Conservation (phyloP, 2,888 invertebrate genomes). For the Dinocampus coccinellae region DNA sequence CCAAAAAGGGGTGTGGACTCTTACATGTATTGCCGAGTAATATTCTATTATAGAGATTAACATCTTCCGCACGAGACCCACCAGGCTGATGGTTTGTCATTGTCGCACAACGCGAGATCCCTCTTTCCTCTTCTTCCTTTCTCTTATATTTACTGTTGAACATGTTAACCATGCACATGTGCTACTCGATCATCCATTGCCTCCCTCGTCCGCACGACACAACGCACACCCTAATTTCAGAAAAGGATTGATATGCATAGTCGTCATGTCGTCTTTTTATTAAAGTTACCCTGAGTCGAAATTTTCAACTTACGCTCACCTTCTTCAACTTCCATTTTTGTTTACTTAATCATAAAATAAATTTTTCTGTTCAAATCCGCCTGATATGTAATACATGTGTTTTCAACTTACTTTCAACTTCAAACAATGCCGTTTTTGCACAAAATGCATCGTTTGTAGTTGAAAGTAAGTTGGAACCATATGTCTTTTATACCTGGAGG, state of each 20-base stretch:
- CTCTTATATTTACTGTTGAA: neutral
- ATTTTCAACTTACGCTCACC: too few species aligned
- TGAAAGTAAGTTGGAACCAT: too few species aligned
- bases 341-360: too few species aligned
- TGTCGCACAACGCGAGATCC: constrained; percentile 39
- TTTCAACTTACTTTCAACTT: too few species aligned
- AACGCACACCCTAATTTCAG: constrained; percentile 50
- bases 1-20: constrained; percentile 34
- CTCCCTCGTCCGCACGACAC: constrained; percentile 16
- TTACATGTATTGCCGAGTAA: constrained; percentile 39
- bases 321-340: too few species aligned
- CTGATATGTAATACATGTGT: too few species aligned
- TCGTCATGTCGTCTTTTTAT: constrained; percentile 6
- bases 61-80: constrained; percentile 29
- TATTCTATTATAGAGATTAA: constrained; percentile 47
- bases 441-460: too few species aligned
- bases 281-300: too few species aligned
- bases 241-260: constrained; percentile 40
- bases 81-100: constrained; percentile 24
- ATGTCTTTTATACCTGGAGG: too few species aligned
- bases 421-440: too few species aligned
- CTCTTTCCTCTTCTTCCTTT: neutral
- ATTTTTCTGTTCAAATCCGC: too few species aligned
- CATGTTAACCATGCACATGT: neutral
- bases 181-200: constrained; percentile 1